Percentiles rank a stretch among this genome's conserved stretches.
phyloP scores from a whole-genome alignment of 1,140 invertebrate species.

The silkworm (Bombyx mori) region DNA sequence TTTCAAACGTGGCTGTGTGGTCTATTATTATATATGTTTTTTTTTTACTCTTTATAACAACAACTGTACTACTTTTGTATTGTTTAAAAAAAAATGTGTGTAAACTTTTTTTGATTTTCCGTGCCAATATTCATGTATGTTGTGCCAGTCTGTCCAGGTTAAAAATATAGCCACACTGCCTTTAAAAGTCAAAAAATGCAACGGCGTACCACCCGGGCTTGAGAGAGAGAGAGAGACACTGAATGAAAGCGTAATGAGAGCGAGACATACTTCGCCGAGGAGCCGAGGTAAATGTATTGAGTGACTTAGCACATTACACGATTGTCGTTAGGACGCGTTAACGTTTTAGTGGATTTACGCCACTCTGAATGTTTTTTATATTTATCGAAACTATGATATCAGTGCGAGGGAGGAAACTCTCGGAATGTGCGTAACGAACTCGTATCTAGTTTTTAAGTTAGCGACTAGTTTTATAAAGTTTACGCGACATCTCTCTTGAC shows the following conservation, averaged over 20 bases:
- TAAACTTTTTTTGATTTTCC: conserved; percentile 17
- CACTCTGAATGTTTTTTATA: no score
- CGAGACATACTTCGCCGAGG: conserved; percentile 38
- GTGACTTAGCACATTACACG: conserved; percentile 25
- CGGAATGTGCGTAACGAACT: no score
- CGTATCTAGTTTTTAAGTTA: conserved; percentile 41
- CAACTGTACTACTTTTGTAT: conserved; percentile 15
- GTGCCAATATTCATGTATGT: conserved; percentile 44
- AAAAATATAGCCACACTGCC: conserved; percentile 61
- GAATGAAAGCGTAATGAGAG: conserved; percentile 18
- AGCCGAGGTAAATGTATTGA: conserved; percentile 60
- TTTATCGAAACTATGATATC: no score
- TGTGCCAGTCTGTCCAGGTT: conserved; percentile 64
- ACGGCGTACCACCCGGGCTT: conserved; percentile 38
- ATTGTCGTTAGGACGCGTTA: no score
- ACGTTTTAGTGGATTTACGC: no score
- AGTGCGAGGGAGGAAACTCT: no score
- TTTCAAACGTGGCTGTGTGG: conserved; percentile 47
- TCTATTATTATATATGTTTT: conserved; percentile 26
- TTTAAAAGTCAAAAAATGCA: conserved; percentile 48
- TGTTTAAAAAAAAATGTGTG: neutral
- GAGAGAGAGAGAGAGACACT: conserved; percentile 32
- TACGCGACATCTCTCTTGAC: conserved; percentile 27
- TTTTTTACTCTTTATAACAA: conserved; percentile 20
- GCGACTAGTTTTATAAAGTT: conserved; percentile 12